Base-by-base conservation (phyloP, 2,797 vertebrate species). In the Brachymystax lenok region DNA sequence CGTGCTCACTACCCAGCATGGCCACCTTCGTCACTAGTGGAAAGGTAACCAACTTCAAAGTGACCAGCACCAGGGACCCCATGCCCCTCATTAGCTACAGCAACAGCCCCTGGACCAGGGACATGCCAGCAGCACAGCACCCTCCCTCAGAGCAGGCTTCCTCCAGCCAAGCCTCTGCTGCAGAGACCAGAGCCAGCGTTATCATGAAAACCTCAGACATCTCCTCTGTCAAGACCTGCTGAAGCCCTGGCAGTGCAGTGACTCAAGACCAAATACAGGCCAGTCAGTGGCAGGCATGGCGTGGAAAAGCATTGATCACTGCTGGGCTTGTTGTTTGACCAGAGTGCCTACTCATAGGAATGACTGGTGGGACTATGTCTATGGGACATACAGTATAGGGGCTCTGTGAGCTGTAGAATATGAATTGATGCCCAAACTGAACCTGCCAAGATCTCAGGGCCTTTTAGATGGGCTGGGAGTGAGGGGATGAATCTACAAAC, bases 191-290 rank as follows among this genome's bases (percentile, higher is more conserved):
- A 14, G 97, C 97, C 79, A 99, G 96, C 0, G 98, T 99, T 91
- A 99, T 99, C 90, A 98, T 96, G 96, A 99, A 99, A 75, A 99
- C 98, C 0, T 98, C 98, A 1, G 98, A 99, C 40, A 93, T 97
- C 84, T 94, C 95, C 0, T 93, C 95, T 17, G 95, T 96, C 82
- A 96, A 96, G 89, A 96, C 94, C 88, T 96, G 93, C 84, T 96
- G 94, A 95, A 52, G 71, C 12, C 19, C n/a, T 5, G 46, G 14
- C 66, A 68, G 16, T 27, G 16, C 28, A 14, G 27, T 68, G 28
- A 35, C 66, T 68, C 28, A 17, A 68, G 66, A 46, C 10, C 40
- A 46, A 10, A 68, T 68, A 68, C 14, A 16, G 27, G 4, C 5
- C 64, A 16, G 14, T 33, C 64, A 30, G 64, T 33, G 27, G 64